Percentiles rank a stretch among this genome's conserved stretches.
These are phyloP conservation scores for Micoletzkya japonica DNA, from an alignment of 2,888 invertebrate genomes.

Conservation along the genomic window DNA sequence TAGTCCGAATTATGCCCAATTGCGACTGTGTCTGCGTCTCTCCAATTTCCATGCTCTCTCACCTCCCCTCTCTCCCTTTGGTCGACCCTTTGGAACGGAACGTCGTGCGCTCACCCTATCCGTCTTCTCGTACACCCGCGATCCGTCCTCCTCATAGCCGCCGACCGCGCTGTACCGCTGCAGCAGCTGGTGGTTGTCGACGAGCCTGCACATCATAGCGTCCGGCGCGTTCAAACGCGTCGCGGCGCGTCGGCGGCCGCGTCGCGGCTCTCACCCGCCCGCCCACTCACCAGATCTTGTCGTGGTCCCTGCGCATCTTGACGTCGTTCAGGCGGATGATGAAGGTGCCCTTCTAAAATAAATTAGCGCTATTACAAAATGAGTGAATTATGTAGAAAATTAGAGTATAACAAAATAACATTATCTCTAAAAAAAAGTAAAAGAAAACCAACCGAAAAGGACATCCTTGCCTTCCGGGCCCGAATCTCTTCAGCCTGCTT, in stretches of 20 bases:
- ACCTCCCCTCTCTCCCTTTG: too few species aligned
- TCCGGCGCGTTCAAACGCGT: background rate
- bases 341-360: conserved; percentile 25
- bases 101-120: too few species aligned
- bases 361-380: background rate
- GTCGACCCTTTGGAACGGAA: too few species aligned
- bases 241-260: background rate
- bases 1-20: too few species aligned
- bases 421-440: background rate
- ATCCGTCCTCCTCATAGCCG: conserved; percentile 6
- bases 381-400: background rate
- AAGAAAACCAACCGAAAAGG: conserved; percentile 18
- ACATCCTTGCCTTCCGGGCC: conserved; percentile 24
- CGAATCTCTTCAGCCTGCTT: conserved; percentile 22
- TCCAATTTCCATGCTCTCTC: too few species aligned
- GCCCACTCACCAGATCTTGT: conserved; percentile 22
- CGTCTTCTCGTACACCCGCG: conserved; percentile 25
- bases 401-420: background rate
- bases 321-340: conserved; percentile 22
- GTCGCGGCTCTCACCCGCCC: background rate
- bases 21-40: too few species aligned
- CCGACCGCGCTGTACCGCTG: conserved; percentile 23
- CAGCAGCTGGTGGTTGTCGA: conserved; percentile 31
- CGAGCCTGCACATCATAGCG: conserved; percentile 7
- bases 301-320: conserved; percentile 6